Conservation (phyloP, 1,140 invertebrate species). For the Lasioglossum baleicum region DNA sequence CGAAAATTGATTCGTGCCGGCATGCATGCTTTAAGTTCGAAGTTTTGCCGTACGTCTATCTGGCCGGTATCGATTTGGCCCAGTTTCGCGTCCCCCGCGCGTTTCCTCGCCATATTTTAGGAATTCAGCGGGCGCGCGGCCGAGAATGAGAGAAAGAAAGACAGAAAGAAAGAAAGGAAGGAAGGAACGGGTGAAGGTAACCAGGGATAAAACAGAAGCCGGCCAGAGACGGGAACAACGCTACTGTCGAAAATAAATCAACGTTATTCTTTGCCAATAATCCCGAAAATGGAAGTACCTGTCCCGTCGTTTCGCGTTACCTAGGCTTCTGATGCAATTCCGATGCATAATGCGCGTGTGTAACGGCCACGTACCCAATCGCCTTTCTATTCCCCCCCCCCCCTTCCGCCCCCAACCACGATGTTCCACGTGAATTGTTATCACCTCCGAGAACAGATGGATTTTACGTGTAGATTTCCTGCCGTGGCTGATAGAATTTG, state of each 20-base stretch:
- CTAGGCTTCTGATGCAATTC: slow-evolving; percentile 40
- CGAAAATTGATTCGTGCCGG: slow-evolving; percentile 57
- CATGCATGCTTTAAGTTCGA: slow-evolving; percentile 43
- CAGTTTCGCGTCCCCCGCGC: slow-evolving; percentile 19
- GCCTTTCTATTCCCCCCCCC: slow-evolving; percentile 9
- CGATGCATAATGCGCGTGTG: slow-evolving; percentile 33
- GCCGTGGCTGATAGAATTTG: slow-evolving; percentile 7
- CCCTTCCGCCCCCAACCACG: background rate
- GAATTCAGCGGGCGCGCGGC: slow-evolving; percentile 21
- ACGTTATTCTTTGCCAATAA: slow-evolving; percentile 34
- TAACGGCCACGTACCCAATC: slow-evolving; percentile 42
- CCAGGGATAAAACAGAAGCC: background rate
- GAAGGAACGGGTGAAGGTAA: too few species aligned
- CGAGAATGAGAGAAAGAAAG: background rate
- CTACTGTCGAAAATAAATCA: slow-evolving; percentile 36
- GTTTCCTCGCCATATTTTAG: slow-evolving; percentile 40
- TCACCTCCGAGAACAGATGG: slow-evolving; percentile 23
- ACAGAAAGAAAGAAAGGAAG: too few species aligned
- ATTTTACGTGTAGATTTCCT: slow-evolving; percentile 4
- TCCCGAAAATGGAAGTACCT: slow-evolving; percentile 15
- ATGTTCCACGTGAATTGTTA: slow-evolving; percentile 18
- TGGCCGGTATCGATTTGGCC: slow-evolving; percentile 52
- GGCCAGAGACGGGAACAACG: background rate
- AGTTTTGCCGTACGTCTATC: slow-evolving; percentile 42
- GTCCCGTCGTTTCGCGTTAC: slow-evolving; percentile 1